Percentiles rank a stretch among this genome's conserved stretches.
Conservation (phyloP, 2,888 invertebrate species). For the Strigamia maritima region DNA sequence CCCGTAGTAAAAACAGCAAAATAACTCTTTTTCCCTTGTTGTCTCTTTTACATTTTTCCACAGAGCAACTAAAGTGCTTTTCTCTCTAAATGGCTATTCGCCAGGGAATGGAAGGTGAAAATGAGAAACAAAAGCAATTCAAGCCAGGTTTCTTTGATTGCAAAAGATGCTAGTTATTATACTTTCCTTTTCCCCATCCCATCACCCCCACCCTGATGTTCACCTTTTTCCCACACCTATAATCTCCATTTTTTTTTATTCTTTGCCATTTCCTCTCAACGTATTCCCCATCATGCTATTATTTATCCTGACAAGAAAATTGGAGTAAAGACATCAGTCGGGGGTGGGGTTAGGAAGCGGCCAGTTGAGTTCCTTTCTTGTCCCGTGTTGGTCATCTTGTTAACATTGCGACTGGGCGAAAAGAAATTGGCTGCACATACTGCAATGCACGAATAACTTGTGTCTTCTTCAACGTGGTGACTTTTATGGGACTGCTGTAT, state of each 20-base stretch:
- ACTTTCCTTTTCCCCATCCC: no score
- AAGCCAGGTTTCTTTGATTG: neutral
- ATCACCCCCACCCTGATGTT: no score
- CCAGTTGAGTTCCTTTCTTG: neutral
- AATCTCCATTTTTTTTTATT: neutral
- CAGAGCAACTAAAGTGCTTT: neutral
- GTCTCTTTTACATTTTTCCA: neutral
- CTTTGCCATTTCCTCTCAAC: neutral
- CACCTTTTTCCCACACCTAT: neutral
- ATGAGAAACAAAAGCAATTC: neutral
- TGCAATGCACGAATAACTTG: conserved; percentile 4
- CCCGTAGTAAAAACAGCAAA: neutral
- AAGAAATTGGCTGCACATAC: conserved; percentile 3
- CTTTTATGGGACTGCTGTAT: neutral
- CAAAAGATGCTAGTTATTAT: neutral
- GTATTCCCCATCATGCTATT: neutral
- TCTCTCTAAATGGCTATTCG: neutral
- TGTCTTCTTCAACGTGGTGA: neutral
- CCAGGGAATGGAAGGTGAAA: neutral
- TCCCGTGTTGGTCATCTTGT: conserved; percentile 7
- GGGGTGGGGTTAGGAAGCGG: neutral
- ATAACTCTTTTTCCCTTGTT: neutral
- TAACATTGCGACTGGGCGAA: neutral
- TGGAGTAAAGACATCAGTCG: neutral
- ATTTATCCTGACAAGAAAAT: conserved; percentile 9